phyloP scores from a whole-genome alignment of 2,888 invertebrate species.

The Stramonita haemastoma region DNA sequence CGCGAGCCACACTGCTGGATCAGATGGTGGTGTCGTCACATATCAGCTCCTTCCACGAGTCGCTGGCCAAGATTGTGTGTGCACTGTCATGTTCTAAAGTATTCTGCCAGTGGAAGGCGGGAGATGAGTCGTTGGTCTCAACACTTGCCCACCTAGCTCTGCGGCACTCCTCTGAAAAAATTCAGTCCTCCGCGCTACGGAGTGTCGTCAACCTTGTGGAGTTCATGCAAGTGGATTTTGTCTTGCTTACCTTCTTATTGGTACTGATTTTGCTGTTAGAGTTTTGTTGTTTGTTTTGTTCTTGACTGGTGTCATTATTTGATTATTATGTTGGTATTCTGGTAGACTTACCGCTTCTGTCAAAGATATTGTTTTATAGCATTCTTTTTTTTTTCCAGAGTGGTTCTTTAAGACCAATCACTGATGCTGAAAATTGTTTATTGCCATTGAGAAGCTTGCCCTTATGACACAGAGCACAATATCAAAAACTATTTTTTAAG shows the following conservation, averaged over 20 bases:
- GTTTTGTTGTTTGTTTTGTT: background rate
- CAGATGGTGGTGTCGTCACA: background rate
- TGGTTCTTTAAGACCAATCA: too few relatives aligned
- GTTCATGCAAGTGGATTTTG: constrained; percentile 1
- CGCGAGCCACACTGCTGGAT: background rate
- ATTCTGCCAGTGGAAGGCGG: constrained; percentile 35
- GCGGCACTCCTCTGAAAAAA: constrained; percentile 16
- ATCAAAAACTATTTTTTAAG: too few relatives aligned
- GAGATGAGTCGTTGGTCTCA: constrained; percentile 15
- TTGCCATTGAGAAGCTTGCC: too few relatives aligned
- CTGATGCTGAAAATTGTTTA: too few relatives aligned
- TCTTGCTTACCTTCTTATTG: background rate
- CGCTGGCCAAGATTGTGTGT: background rate
- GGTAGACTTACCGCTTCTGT: too few relatives aligned
- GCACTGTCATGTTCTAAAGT: background rate
- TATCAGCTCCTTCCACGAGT: background rate
- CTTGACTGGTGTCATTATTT: background rate
- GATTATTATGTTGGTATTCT: background rate
- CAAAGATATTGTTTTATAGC: too few relatives aligned
- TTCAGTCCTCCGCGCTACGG: background rate
- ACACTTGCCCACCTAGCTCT: constrained; percentile 19
- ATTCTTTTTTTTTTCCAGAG: too few relatives aligned
- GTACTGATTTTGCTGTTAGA: background rate
- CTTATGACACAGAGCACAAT: too few relatives aligned
- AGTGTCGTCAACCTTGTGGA: constrained; percentile 21